Base-by-base conservation (phyloP, 2,113 vertebrate species). In the Deroptyus accipitrinus region DNA sequence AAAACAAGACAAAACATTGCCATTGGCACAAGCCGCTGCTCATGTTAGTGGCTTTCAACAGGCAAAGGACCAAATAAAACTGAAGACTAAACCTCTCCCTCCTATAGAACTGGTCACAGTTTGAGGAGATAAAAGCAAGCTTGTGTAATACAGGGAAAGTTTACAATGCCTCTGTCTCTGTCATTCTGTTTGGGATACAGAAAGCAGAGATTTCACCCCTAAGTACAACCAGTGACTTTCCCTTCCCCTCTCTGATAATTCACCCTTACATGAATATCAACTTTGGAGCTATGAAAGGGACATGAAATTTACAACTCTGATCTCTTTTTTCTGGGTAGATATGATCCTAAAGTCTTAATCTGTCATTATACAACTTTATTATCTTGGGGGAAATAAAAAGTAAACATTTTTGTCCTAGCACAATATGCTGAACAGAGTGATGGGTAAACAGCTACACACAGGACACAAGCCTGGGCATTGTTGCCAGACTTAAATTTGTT, bases 1-100 rank as follows among this genome's bases (percentile, higher is more conserved):
- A 91, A 95, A 95, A 62, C 70, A 88, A 92, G 94, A 39, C 80
- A 92, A 96, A 96, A 96, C 83, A 73, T 44, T 74, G 80, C 57
- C 82, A 35, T 12, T 96, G 95, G 96, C 94, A 93, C 66, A 77
- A 78, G 64, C 11, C 3, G 1, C 92, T 81, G 93, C 86, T 86
- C 90, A 96, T 77, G 25, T 90, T 93, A 92, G 96, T 0, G 17
- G 73, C 41, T 94, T 90, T 86, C 61, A 66, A 49, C 80, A 91
- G 92, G 92, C 86, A 0, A 89, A 79, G 62, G 17, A 95, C 92
- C 94, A 94, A 95, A 91, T 81, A 66, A 91, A 96, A 96, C 70
- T 57, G 39, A 91, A 92, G 80, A 44, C 73, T 66, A 79, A 86
- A 75, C 77, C 77, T 57, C 39, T 12, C 35, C 66, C 86, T 90